These are phyloP conservation scores for Caenorhabditis zanzibari DNA, from an alignment of 2,888 invertebrate species.

Conservation along the genomic window DNA sequence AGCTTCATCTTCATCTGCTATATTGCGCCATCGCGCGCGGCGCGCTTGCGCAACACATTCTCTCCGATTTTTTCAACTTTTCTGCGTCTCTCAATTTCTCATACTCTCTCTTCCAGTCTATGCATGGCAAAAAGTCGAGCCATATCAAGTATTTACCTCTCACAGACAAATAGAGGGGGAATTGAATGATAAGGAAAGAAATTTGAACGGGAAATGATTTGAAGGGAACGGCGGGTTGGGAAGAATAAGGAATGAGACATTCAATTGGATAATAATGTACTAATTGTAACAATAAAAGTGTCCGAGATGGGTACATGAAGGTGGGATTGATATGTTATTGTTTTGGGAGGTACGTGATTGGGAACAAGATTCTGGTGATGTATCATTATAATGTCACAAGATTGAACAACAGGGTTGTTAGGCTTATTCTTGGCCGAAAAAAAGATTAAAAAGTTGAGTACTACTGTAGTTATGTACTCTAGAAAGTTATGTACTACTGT, in stretches of 20 bases:
- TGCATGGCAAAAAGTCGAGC: slow-evolving; percentile 30
- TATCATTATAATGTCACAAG: too few species aligned
- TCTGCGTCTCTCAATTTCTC: not conserved
- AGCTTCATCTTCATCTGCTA: not conserved
- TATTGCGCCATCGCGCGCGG: too few species aligned
- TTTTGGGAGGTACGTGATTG: too few species aligned
- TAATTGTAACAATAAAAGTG: slow-evolving; percentile 1
- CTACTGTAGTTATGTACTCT: too few species aligned
- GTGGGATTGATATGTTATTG: too few species aligned
- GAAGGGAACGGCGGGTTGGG: not conserved
- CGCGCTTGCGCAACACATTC: not conserved
- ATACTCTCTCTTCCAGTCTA: too few species aligned
- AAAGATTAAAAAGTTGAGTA: too few species aligned
- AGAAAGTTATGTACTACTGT: too few species aligned
- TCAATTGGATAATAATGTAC: not conserved
- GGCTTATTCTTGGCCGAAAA: too few species aligned
- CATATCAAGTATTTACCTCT: slow-evolving; percentile 45
- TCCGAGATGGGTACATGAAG: not conserved
- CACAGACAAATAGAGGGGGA: not conserved
- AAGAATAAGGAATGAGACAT: not conserved
- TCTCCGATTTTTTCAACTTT: slow-evolving; percentile 15
- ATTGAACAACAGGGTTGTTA: too few species aligned
- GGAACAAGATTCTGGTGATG: not conserved
- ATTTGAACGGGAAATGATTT: not conserved
- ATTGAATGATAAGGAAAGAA: slow-evolving; percentile 16